These are phyloP conservation scores for Apocrypta bakeri DNA, from an alignment of 1,140 invertebrate species.

Conservation along the genomic window DNA sequence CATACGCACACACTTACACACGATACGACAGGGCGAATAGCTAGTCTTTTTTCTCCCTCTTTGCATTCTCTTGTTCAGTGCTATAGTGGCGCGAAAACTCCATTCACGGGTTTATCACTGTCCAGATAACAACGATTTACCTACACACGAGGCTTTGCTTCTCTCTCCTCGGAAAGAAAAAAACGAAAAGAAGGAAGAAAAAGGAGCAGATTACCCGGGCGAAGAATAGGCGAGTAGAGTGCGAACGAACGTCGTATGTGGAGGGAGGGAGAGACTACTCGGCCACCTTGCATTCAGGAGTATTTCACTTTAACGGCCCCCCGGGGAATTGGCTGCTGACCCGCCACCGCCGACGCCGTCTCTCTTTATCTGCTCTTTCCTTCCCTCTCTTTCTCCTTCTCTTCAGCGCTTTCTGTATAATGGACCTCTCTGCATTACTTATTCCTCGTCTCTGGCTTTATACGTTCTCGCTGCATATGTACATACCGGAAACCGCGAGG, in stretches of 20 bases:
- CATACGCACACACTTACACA: not conserved
- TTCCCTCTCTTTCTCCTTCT: not conserved
- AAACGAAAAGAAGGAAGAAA: constrained; percentile 52
- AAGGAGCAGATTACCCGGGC: constrained; percentile 33
- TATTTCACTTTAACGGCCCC: constrained; percentile 76
- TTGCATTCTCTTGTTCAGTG: constrained; percentile 42
- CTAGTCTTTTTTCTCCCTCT: constrained; percentile 45
- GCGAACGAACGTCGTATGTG: constrained; percentile 37
- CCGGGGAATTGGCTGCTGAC: constrained; percentile 73
- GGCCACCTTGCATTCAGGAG: constrained; percentile 73
- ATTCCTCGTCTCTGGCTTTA: constrained; percentile 65
- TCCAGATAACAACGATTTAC: constrained; percentile 76
- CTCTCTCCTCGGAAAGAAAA: constrained; percentile 42
- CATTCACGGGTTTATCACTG: constrained; percentile 75
- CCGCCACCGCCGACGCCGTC: constrained; percentile 53
- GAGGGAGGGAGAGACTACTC: constrained; percentile 51
- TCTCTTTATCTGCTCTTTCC: constrained; percentile 31
- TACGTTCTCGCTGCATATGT: not conserved
- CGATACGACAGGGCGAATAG: not conserved
- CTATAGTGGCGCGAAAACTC: constrained; percentile 66
- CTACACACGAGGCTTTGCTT: constrained; percentile 65
- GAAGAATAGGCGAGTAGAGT: constrained; percentile 17
- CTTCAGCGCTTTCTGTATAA: constrained; percentile 73
- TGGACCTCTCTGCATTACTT: constrained; percentile 73
- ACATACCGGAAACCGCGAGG: not conserved